These are phyloP conservation scores for Scomber colias DNA, from an alignment of 2,113 vertebrate species.

Conservation along the genomic window DNA sequence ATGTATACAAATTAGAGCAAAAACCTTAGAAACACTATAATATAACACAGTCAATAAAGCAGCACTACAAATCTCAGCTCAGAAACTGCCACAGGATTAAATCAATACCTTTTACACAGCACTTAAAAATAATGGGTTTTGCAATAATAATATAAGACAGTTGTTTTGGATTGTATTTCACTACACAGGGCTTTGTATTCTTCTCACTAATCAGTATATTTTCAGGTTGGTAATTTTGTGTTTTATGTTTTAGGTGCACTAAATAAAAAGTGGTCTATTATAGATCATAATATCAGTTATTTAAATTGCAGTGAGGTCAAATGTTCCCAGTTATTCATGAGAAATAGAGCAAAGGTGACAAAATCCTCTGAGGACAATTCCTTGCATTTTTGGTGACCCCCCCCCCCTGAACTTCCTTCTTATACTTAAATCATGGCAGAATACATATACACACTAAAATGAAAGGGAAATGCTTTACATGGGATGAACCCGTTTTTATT, in stretches of 20 bases:
- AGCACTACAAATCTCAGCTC: not conserved
- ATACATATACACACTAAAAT: not conserved
- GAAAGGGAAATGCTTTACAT: too few species aligned
- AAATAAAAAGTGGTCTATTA: not conserved
- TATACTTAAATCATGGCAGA: not conserved
- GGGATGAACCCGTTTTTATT: not conserved
- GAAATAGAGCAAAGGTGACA: not conserved
- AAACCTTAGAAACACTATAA: not conserved
- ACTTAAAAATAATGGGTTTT: not conserved
- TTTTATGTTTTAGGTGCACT: not conserved
- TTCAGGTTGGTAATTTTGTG: too few species aligned
- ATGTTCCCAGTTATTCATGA: too few species aligned
- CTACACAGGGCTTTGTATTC: not conserved
- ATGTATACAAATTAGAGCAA: not conserved
- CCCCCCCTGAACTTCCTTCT: not conserved
- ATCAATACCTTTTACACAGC: not conserved
- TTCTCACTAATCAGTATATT: not conserved
- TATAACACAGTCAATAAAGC: not conserved
- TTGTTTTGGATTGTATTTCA: too few species aligned
- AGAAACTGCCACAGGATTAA: not conserved
- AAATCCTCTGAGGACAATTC: not conserved
- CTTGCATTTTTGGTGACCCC: not conserved
- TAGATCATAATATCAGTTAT: not conserved
- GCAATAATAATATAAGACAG: too few species aligned
- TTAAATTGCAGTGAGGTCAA: too few species aligned